Evolutionary conservation across 2,888 invertebrate genomes (phyloP), one percentile per base, ranked within the genome.

Genomic region (Euproctis similis): DNA sequence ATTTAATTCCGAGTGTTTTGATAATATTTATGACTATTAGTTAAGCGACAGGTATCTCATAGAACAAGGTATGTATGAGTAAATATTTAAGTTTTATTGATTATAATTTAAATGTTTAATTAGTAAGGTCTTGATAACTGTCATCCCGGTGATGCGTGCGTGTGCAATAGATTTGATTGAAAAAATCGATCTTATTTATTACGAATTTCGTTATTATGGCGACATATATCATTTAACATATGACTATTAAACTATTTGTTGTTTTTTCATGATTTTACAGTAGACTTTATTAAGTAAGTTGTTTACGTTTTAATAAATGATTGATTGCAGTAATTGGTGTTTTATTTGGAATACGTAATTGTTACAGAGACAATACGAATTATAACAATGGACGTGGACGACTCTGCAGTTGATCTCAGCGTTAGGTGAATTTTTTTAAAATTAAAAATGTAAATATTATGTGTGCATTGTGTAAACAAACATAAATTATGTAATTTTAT

Each of bases 321-420:
- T 59, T 58, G 34, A 30, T 39, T 36, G 31, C 34, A 36, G 34
- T 46, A 37, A 41, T 50, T 53, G 23, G 39, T 46, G 33, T 58
- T 38, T 53, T 50, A 50, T 54, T 47, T 31, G 32, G 53, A 43
- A 53, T 53, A 45, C 44, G 48, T 61, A 54, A 56, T 59, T 51
- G 44, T 58, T 71, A 35, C 63, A 66, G 68, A 42, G 4, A 14
- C 4, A 14, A 6, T 41, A 51, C 58, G 53, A 53, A 36, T 34
- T 36, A 46, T 28, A 35, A 90, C 89, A 86, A 95, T 95, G 94
- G 94, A 95, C 78, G 90, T 93, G 69, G 94, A 94, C 85, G 94
- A 95, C 72, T 89, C 90, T 63, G 94, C 94, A 49, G 94, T 95
- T 59, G 95, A 95, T 87, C 88, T 95, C 59, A 95, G 94, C 80